Evolutionary conservation across 1,140 invertebrate genomes (phyloP).

Genomic region (Drosophila persimilis): DNA sequence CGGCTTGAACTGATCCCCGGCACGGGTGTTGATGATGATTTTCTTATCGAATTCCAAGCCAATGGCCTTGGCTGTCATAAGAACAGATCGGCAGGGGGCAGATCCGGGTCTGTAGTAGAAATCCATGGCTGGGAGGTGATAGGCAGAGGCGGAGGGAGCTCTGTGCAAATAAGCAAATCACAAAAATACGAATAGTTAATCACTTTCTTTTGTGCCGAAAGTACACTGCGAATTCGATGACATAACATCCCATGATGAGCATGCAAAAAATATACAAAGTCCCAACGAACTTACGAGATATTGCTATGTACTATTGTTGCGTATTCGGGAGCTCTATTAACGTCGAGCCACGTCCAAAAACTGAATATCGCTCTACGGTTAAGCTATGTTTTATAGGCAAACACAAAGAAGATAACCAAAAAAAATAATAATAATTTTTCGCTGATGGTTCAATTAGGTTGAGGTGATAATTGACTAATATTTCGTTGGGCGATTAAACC

Average conservation of each 20-base stretch:
- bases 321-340: slow-evolving; percentile 14
- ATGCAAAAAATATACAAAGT: slow-evolving; percentile 7
- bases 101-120: slow-evolving; percentile 89
- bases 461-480: slow-evolving; percentile 46
- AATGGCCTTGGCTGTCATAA: slow-evolving; percentile 83
- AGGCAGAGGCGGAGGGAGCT: background rate
- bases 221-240: slow-evolving; percentile 6
- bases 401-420: slow-evolving; percentile 10
- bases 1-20: slow-evolving; percentile 86
- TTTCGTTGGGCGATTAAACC: slow-evolving; percentile 3
- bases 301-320: too few relatives aligned
- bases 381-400: slow-evolving; percentile 25
- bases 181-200: slow-evolving; percentile 24
- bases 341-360: slow-evolving; percentile 19
- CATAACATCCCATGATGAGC: slow-evolving; percentile 31
- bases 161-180: slow-evolving; percentile 3
- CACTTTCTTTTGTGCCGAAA: slow-evolving; percentile 42
- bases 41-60: slow-evolving; percentile 83
- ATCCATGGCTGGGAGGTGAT: slow-evolving; percentile 52
- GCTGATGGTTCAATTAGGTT: slow-evolving; percentile 50
- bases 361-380: slow-evolving; percentile 26
- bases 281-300: slow-evolving; percentile 13
- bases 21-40: slow-evolving; percentile 85
- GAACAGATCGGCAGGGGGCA: slow-evolving; percentile 86
- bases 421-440: slow-evolving; percentile 3